Evolutionary conservation across 1,140 invertebrate genomes (phyloP), one percentile per base, ranked within the genome.

Genomic region (Aplysia californica): DNA sequence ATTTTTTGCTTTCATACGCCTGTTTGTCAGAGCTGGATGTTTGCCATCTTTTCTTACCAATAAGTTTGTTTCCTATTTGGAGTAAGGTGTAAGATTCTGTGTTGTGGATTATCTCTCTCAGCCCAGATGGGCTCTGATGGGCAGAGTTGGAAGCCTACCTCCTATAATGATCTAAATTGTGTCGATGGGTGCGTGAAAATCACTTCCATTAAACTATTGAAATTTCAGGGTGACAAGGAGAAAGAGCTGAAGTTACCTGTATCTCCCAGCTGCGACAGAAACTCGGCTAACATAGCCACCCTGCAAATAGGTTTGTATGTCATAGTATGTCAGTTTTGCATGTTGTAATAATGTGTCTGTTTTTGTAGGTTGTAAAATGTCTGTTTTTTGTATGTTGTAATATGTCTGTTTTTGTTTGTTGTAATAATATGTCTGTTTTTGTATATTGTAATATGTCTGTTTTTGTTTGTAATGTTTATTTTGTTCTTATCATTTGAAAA

Each of bases 191-290:
- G n/a, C n/a, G n/a, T n/a, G n/a, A n/a, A n/a, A n/a, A n/a, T n/a
- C n/a, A n/a, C n/a, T n/a, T n/a, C n/a, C n/a, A n/a, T n/a, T n/a
- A n/a, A n/a, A n/a, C n/a, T 50, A 50, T 50, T 50, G 10, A 50
- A 50, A 15, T 50, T 50, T n/a, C 55, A 75, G 72, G 72, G 72
- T 31, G 72, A 75, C 29, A 75, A 66, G 31, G 72, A 75, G n/a
- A 75, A 31, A 66, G 61, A 75, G 31, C 31, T 75, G 31, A 64
- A 75, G 26, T 41, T 75, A 10, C 72, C 72, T 33, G 31, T 75
- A 20, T 39, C 59, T 21, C 72, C 72, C 26, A 65, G 59, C 33
- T 75, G 72, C 50, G 72, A 75, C 29, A 65, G 61, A 35, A 29
- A 65, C 21, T 50, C 61, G 2, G 72, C 61, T 15, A 75, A 75